Conservation (phyloP, 1,140 invertebrate genomes). For the Spodoptera litura region DNA sequence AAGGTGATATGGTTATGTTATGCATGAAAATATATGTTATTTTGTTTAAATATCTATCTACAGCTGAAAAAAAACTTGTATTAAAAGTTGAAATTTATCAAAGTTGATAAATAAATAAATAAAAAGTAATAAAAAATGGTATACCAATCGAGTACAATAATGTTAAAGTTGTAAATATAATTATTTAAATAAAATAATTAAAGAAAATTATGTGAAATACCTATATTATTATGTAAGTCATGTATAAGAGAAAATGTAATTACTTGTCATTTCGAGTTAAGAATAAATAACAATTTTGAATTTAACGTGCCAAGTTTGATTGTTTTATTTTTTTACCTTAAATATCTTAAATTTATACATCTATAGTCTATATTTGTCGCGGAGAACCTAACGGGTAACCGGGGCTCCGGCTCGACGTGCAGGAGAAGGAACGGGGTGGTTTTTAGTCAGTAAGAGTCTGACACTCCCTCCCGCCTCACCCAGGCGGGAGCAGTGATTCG, state of each 20-base stretch:
- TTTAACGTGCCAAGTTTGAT: slow-evolving; percentile 81
- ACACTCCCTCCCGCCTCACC: too few relatives aligned
- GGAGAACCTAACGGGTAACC: too few relatives aligned
- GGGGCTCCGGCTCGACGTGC: too few relatives aligned
- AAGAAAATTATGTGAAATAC: slow-evolving; percentile 67
- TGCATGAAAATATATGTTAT: too few relatives aligned
- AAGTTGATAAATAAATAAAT: slow-evolving; percentile 62
- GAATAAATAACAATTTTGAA: slow-evolving; percentile 83
- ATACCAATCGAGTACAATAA: slow-evolving; percentile 84
- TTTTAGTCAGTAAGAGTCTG: too few relatives aligned
- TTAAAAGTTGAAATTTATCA: slow-evolving; percentile 65
- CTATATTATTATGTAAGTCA: slow-evolving; percentile 65
- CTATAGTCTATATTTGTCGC: too few relatives aligned
- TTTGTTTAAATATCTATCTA: slow-evolving; percentile 6
- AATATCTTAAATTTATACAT: too few relatives aligned
- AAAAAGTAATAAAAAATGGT: slow-evolving; percentile 59
- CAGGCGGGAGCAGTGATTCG: too few relatives aligned
- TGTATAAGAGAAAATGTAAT: slow-evolving; percentile 73
- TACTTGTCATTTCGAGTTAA: slow-evolving; percentile 74
- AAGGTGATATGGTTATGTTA: too few relatives aligned
- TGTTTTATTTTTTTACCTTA: slow-evolving; percentile 70
- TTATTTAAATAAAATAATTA: not conserved
- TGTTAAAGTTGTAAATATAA: slow-evolving; percentile 73
- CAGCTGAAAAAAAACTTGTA: slow-evolving; percentile 49
- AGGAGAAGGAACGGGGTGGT: too few relatives aligned